phyloP scores from a whole-genome alignment of 35 echinoderm and acorn worm species.

The Ophiothrix spiculata region DNA sequence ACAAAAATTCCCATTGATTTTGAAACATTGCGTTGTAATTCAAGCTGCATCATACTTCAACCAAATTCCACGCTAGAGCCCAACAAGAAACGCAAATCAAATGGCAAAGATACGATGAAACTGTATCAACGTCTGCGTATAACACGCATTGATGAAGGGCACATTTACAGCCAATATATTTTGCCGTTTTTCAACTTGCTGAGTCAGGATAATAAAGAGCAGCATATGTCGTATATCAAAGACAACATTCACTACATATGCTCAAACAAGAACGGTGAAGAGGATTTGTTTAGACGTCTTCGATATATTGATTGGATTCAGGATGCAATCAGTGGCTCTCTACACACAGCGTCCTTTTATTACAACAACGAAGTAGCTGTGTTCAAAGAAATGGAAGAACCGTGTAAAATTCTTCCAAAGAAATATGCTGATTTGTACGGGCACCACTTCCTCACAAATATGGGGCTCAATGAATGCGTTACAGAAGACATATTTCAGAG shows the following conservation, averaged over 20 bases:
- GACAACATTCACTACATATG: neutral
- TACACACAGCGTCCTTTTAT: neutral
- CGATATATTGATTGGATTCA: neutral
- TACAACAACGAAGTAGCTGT: neutral
- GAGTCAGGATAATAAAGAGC: neutral
- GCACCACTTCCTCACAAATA: neutral
- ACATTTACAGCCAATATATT: constrained; percentile 12
- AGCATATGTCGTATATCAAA: neutral
- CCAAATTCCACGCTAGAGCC: neutral
- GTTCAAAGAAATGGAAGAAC: constrained; percentile 30
- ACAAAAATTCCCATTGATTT: neutral
- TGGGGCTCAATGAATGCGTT: neutral
- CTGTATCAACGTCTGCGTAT: neutral
- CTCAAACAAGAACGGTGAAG: neutral
- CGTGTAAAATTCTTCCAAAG: neutral
- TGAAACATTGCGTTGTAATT: neutral
- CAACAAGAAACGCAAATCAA: too few species aligned
- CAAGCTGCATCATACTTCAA: neutral
- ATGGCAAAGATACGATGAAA: too few species aligned
- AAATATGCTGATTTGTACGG: neutral
- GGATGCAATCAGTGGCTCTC: neutral
- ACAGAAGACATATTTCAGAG: neutral
- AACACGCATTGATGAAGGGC: neutral
- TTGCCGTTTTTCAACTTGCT: constrained; percentile 8
- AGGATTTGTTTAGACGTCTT: neutral